Base-by-base conservation (phyloP, 2,113 vertebrate genomes). In the Notiomystis cincta region DNA sequence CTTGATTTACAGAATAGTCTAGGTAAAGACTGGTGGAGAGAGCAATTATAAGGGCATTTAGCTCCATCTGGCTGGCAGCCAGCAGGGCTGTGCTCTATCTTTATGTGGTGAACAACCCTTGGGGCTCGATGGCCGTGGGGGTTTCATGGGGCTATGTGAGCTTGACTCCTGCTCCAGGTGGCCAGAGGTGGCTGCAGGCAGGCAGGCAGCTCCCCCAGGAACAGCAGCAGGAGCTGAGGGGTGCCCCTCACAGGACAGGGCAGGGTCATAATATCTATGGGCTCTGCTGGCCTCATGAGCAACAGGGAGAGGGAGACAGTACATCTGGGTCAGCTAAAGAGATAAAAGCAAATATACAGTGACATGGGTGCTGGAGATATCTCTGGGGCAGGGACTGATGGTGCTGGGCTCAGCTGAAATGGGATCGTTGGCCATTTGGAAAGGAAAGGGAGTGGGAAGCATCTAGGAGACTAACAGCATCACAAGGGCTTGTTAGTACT, bases 111-210 rank as follows among this genome's bases (percentile, higher is more conserved):
- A 35, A 22, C 9, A 28, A 2, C 7, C 16, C 20, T 13, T 1
- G 1, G 23, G 15, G 22, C 30, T 81, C 0, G 0, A 11, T 30
- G 35, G 35, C 15, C 1, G 1, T 1, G 2, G 3, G 3, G 6
- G 2, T 18, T 58, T 69, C 22, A 7, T 22, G 18, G 25, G 38
- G 3, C 38, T 84, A 47, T 12, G 12, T 20, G 47, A 61, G 1
- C 37, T 53, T 48, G 57, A 12, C 15, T 7, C 8, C 13, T 64
- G 25, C 2, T 16, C 40, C 44, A 45, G 25, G 6, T 25, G 10
- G 8, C 22, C 58, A 64, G 53, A 72, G 35, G n/a, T 21, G 19
- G 33, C 16, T 50, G 25, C 0, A 4, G 44, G 10, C 22, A 4
- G 44, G 10, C 22, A 72, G 35, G 17, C 31, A 69, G 7, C 19